These are phyloP conservation scores for Palloptera scutellata DNA, from an alignment of 2,888 invertebrate genomes.

Conservation along the genomic window DNA sequence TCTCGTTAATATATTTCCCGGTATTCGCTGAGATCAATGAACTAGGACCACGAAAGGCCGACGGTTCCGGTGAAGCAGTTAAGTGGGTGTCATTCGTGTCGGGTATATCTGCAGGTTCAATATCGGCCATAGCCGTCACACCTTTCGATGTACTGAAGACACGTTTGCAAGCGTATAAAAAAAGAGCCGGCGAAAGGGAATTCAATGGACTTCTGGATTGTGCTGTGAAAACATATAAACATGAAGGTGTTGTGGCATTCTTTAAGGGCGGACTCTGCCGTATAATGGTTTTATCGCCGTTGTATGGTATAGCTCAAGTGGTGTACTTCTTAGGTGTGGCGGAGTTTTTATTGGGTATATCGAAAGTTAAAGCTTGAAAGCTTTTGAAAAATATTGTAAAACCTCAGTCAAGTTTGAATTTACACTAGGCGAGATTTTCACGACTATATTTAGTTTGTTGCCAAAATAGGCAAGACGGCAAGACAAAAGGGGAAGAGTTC, in stretches of 20 bases:
- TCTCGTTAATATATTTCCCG: slow-evolving; percentile 97
- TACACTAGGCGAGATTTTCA: too few species aligned
- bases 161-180: slow-evolving; percentile 88
- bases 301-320: slow-evolving; percentile 97
- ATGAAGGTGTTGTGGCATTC: slow-evolving; percentile 92
- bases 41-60: slow-evolving; percentile 77
- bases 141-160: slow-evolving; percentile 99
- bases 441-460: too few species aligned
- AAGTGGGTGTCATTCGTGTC: slow-evolving; percentile 94
- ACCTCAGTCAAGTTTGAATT: too few species aligned
- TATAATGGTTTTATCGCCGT: slow-evolving; percentile 95
- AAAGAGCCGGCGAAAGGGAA: slow-evolving; percentile 80
- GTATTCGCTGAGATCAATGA: slow-evolving; percentile 92
- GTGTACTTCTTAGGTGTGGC: slow-evolving; percentile 96
- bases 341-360: slow-evolving; percentile 71
- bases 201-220: slow-evolving; percentile 89
- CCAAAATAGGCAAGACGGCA: too few species aligned
- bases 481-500: too few species aligned
- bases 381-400: too few species aligned
- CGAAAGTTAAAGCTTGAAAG: too few species aligned
- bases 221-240: slow-evolving; percentile 77
- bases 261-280: slow-evolving; percentile 97
- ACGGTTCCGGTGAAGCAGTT: slow-evolving; percentile 73
- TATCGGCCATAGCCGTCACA: slow-evolving; percentile 87
- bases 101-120: slow-evolving; percentile 89